Conservation (phyloP, 2,797 vertebrate genomes). For the Pteronotus mesoamericanus region DNA sequence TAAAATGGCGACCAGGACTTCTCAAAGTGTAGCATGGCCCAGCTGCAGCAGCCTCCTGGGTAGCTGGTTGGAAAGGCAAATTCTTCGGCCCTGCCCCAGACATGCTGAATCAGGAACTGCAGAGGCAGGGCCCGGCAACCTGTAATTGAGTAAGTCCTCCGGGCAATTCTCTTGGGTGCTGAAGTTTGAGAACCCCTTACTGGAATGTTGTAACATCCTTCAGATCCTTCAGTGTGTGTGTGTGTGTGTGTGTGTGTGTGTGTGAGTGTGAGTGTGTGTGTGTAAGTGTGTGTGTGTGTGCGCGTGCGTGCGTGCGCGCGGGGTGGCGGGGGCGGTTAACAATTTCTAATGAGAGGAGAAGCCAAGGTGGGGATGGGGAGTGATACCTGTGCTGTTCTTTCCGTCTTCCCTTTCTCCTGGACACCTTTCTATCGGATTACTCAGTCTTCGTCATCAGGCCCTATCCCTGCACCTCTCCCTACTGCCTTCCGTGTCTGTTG, state of each 20-base stretch:
- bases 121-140: background rate
- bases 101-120: background rate
- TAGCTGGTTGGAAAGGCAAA: background rate
- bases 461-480: background rate
- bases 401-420: background rate
- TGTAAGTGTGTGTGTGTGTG: background rate
- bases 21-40: background rate
- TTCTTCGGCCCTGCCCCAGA: background rate
- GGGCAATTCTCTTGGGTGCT: background rate
- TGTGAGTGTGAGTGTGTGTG: too few species aligned
- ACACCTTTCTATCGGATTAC: background rate
- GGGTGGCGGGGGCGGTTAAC: rapidly evolving
- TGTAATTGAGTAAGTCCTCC: background rate
- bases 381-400: background rate
- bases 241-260: too few species aligned
- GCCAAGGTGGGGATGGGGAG: background rate
- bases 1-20: background rate
- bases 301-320: too few species aligned
- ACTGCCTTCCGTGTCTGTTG: background rate
- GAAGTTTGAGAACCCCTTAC: background rate
- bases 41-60: background rate
- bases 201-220: background rate
- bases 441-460: background rate
- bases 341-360: background rate
- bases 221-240: background rate